Evolutionary conservation across 2,113 vertebrate species (phyloP).

Genomic region (Sporophila hypoxantha): DNA sequence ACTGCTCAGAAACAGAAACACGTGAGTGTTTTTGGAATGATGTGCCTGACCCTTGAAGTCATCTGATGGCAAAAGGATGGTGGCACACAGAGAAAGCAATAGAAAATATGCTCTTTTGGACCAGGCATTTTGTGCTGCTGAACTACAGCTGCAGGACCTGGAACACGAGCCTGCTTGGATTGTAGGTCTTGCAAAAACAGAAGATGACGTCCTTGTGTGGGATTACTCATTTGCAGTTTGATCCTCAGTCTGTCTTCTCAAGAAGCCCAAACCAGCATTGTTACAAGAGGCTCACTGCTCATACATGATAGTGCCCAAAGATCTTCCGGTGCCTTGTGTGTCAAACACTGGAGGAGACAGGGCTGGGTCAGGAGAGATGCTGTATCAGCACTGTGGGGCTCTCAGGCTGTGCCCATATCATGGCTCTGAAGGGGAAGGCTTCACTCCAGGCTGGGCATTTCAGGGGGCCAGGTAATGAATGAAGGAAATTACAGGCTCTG

Average conservation of each 20-base stretch:
- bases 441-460: not conserved
- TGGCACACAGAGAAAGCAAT: not conserved
- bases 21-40: not conserved
- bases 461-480: not conserved
- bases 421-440: not conserved
- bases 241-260: not conserved
- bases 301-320: not conserved
- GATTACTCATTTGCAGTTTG: not conserved
- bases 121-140: not conserved
- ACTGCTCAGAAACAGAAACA: not conserved
- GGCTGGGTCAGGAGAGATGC: not conserved
- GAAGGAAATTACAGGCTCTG: not conserved
- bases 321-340: not conserved
- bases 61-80: not conserved
- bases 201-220: not conserved
- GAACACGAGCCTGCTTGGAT: not conserved
- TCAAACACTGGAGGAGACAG: not conserved
- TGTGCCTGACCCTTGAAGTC: not conserved
- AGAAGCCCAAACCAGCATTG: not conserved
- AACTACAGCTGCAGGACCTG: not conserved
- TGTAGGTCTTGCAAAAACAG: not conserved
- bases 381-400: rapidly evolving
- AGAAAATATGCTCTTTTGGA: not conserved
- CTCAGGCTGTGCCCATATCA: rapidly evolving
- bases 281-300: not conserved